These are phyloP conservation scores for Elaeidobius kamerunicus DNA, from an alignment of 2,888 invertebrate species.

Conservation along the genomic window DNA sequence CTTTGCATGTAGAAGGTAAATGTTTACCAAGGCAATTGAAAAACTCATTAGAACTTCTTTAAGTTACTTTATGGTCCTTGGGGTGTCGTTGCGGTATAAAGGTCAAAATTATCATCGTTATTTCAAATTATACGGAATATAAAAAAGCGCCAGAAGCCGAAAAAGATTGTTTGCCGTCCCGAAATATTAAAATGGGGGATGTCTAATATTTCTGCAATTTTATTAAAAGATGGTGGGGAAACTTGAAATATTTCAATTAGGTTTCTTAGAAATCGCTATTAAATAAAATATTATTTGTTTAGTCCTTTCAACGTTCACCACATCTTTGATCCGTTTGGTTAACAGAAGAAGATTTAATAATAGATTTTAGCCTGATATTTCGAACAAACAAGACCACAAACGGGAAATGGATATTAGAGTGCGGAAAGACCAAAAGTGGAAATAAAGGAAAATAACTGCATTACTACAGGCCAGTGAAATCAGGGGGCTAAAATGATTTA, in stretches of 20 bases:
- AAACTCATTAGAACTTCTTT: constrained; percentile 32
- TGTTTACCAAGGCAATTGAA: constrained; percentile 28
- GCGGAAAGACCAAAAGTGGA: constrained; percentile 8
- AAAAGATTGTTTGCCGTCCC: constrained; percentile 13
- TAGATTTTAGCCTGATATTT: constrained; percentile 7
- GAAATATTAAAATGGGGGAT: constrained; percentile 11
- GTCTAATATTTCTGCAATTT: constrained; percentile 15
- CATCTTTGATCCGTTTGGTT: too few species aligned
- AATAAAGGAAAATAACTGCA: constrained; percentile 17
- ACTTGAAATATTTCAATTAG: too few species aligned
- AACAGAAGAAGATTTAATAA: too few species aligned
- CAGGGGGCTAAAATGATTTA: constrained; percentile 18
- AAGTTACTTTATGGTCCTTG: constrained; percentile 23
- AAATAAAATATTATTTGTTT: too few species aligned
- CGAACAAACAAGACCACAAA: constrained; percentile 1
- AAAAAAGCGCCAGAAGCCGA: constrained; percentile 15
- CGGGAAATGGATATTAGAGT: constrained; percentile 5
- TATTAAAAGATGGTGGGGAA: constrained; percentile 4
- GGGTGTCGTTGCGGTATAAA: constrained; percentile 25
- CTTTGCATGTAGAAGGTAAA: constrained; percentile 25
- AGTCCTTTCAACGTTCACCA: too few species aligned
- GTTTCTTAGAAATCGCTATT: too few species aligned
- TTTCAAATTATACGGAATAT: constrained; percentile 23
- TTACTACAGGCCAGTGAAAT: constrained; percentile 11
- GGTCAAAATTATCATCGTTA: constrained; percentile 28